Base-by-base conservation (phyloP, 2,888 invertebrate species). In the Rotaria macrura region DNA sequence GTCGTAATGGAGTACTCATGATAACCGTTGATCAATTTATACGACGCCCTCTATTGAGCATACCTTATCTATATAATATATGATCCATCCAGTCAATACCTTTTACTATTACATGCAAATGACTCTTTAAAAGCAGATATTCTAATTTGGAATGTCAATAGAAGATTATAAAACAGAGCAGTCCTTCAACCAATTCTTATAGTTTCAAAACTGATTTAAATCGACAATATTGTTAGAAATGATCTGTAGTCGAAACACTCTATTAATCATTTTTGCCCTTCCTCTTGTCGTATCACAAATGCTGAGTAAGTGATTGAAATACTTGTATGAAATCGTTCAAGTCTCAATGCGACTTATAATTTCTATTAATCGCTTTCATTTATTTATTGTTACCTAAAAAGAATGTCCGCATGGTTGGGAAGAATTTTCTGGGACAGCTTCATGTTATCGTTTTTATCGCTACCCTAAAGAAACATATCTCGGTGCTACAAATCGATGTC, bases 331-430 rank as follows among this genome's bases (percentile, higher is more conserved):
- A 43, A 43, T n/a, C 29, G 29, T 29, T 57, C 3, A 57, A 10
- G 12, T 9, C 57, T 57, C 12, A 7, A 1, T n/a, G 57, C 29
- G 29, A 29, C 29, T 29, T 57, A 29, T 57, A 12, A 57, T 47
- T 47, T 47, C 47, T 47, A 6, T 1, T 23, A 23, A 52, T 20
- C 14, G 20, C 17, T 65, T 34, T 34, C 14, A 65, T 79, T 79
- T 79, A 25, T 79, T 79, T 34, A 0, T 25, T 34, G 3, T 40
- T 9, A 12, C 25, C 9, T n/a, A 23, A 9, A 79, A 74, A 86
- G 86, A 86, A 84, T 86, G 86, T 84, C 86, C 86, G 5, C 79
- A 83, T 79, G 86, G 84, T n/a, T 86, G 86, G 86, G 38, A 84
- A 38, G 84, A 86, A 74, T 86, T 86, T 57, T 54, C 25, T 83